phyloP scores from a whole-genome alignment of 35 echinoderm and acorn worm genomes.

The Ophioderma brevispina region DNA sequence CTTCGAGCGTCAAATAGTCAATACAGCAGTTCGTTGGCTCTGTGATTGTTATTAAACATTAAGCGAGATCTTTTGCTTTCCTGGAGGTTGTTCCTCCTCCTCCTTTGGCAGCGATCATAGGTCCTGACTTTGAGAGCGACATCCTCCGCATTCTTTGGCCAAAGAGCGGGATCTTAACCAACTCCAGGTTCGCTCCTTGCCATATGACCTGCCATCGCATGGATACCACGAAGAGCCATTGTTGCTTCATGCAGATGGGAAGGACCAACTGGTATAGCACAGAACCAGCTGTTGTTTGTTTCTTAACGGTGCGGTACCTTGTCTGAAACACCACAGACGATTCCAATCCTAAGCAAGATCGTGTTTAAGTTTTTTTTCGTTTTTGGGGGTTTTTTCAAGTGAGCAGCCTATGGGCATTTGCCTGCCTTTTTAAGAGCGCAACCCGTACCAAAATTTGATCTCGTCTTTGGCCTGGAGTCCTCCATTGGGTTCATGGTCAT shows the following conservation, averaged over 20 bases:
- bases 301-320: constrained; percentile 37
- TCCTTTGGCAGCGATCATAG: constrained; percentile 19
- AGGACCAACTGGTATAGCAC: neutral
- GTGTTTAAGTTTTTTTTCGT: neutral
- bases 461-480: no score
- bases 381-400: neutral
- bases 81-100: neutral
- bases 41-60: constrained; percentile 41
- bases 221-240: neutral
- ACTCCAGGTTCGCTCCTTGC: neutral
- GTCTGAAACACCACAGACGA: neutral
- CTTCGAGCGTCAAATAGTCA: constrained; percentile 48
- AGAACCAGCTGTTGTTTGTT: neutral
- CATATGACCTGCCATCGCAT: neutral
- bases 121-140: neutral
- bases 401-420: no score
- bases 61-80: neutral
- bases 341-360: constrained; percentile 51
- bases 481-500: no score
- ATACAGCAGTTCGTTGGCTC: constrained; percentile 39
- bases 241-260: neutral
- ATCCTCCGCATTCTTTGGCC: constrained; percentile 38
- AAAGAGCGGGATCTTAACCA: neutral
- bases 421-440: no score
- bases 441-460: no score